Percentiles rank a stretch among this genome's conserved stretches.
Evolutionary conservation across 2,888 invertebrate genomes (phyloP).

Genomic region (Coleophora deauratella): DNA sequence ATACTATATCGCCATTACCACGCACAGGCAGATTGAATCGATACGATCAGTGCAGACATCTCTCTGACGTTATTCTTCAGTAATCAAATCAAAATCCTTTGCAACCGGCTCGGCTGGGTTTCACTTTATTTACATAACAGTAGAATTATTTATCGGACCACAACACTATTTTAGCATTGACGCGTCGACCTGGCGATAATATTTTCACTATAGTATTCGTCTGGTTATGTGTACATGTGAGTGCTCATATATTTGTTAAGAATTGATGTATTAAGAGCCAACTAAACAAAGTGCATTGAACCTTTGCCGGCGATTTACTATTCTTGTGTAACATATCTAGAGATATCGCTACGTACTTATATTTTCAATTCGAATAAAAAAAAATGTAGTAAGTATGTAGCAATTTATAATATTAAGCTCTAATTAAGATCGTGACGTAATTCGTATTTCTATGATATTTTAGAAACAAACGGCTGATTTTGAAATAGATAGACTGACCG

Average conservation of each 20-base stretch:
- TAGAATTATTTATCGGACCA: neutral
- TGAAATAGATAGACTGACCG: too few species aligned
- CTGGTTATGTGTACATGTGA: too few species aligned
- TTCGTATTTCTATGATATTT: too few species aligned
- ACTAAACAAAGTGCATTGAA: constrained; percentile 35
- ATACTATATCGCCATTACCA: too few species aligned
- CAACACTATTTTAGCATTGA: neutral
- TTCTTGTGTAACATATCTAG: too few species aligned
- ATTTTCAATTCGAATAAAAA: too few species aligned
- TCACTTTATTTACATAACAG: neutral
- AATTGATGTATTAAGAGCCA: constrained; percentile 18
- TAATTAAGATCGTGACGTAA: too few species aligned
- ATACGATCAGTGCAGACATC: constrained; percentile 12
- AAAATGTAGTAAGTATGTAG: too few species aligned
- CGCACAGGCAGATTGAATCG: neutral
- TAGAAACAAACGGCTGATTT: too few species aligned
- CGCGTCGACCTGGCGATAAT: neutral
- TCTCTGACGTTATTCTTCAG: constrained; percentile 5
- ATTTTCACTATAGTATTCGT: too few species aligned
- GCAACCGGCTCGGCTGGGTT: neutral
- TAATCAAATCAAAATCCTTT: constrained; percentile 7
- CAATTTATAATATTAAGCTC: too few species aligned
- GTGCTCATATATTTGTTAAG: neutral
- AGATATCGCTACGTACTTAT: too few species aligned
- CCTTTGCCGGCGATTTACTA: constrained; percentile 4